Evolutionary conservation across 2,888 invertebrate species (phyloP).

Genomic region (Siphlonurus alternatus): DNA sequence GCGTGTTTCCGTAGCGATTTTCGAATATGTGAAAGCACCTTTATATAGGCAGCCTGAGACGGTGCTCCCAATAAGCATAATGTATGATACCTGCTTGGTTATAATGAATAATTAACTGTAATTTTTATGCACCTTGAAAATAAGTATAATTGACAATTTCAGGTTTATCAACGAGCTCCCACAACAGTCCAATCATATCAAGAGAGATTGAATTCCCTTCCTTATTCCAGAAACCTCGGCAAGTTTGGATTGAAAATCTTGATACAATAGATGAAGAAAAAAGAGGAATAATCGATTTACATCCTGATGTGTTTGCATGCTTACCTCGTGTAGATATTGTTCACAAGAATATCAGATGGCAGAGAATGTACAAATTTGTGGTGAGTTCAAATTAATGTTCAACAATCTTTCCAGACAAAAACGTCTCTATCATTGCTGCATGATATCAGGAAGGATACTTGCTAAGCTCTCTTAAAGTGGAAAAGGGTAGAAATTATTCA

Average conservation of each 20-base stretch:
- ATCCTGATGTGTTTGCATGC: slow-evolving; percentile 72
- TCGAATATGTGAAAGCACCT: no score
- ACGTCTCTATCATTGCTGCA: background rate
- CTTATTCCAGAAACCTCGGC: slow-evolving; percentile 41
- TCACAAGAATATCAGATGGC: slow-evolving; percentile 75
- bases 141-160: no score
- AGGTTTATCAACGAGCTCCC: no score
- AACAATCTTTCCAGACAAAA: background rate
- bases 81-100: no score
- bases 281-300: slow-evolving; percentile 71
- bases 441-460: background rate
- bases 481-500: no score
- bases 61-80: no score
- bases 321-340: slow-evolving; percentile 77
- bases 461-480: no score
- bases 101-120: no score
- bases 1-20: no score
- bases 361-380: slow-evolving; percentile 60
- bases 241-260: slow-evolving; percentile 77
- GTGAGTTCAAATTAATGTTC: slow-evolving; percentile 26
- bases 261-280: slow-evolving; percentile 58
- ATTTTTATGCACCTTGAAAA: no score
- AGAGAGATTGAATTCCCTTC: slow-evolving; percentile 17
- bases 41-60: no score
- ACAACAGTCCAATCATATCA: background rate